These are phyloP conservation scores for Helicoverpa armigera DNA, from an alignment of 1,140 invertebrate genomes.

Conservation along the genomic window DNA sequence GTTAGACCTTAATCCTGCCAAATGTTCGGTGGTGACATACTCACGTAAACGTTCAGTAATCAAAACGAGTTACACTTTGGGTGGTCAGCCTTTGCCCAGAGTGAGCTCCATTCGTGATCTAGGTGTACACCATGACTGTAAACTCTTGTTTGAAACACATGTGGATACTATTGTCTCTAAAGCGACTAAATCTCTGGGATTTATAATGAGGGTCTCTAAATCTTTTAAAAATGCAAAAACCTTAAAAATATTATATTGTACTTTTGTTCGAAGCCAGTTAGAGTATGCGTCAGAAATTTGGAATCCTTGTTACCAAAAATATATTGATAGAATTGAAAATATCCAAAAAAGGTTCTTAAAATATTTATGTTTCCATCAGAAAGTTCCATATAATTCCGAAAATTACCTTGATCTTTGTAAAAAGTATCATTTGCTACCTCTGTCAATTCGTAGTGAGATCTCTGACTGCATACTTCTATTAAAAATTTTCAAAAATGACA, in stretches of 20 bases:
- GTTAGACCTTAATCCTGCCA: slow-evolving; percentile 37
- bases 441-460: neutral
- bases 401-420: neutral
- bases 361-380: neutral
- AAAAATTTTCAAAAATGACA: neutral
- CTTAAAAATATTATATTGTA: neutral
- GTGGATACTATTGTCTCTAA: neutral
- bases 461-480: neutral
- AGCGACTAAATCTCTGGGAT: neutral
- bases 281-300: neutral
- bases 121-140: neutral
- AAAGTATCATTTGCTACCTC: neutral
- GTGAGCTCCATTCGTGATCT: neutral
- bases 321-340: neutral
- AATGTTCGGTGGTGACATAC: slow-evolving; percentile 31
- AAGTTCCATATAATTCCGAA: neutral
- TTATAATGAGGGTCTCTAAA: neutral
- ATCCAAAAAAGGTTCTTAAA: neutral
- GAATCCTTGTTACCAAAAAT: neutral
- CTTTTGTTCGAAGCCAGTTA: neutral
- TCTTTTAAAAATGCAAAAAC: neutral
- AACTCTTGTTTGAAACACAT: neutral
- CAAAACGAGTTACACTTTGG: neutral
- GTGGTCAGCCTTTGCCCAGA: neutral
- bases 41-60: neutral